Evolutionary conservation across 1,140 invertebrate genomes (phyloP).

Genomic region (Drosophila simulans): DNA sequence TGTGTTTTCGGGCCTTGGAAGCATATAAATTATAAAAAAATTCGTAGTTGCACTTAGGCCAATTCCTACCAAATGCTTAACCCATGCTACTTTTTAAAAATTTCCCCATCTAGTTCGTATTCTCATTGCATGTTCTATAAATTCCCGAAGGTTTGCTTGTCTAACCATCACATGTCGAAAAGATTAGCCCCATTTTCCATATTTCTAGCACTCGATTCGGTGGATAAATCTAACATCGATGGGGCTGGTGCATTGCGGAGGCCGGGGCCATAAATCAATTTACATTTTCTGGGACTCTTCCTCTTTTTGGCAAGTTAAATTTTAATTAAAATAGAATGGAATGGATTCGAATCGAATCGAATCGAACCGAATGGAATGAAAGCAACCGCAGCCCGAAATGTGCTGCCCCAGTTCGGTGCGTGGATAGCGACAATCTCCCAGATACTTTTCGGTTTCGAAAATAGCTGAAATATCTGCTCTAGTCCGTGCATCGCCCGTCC

Average conservation of each 20-base stretch:
- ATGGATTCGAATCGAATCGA: slow-evolving; percentile 23
- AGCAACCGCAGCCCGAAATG: slow-evolving; percentile 2
- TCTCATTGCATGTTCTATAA: neutral
- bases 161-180: slow-evolving; percentile 21
- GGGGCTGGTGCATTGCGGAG: slow-evolving; percentile 43
- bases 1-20: no score
- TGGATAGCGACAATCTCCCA: slow-evolving; percentile 58
- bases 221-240: slow-evolving; percentile 38
- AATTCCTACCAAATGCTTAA: neutral
- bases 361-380: neutral
- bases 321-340: slow-evolving; percentile 76
- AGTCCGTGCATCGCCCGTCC: slow-evolving; percentile 31
- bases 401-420: slow-evolving; percentile 26
- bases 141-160: neutral
- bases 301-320: slow-evolving; percentile 68
- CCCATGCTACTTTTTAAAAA: neutral
- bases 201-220: slow-evolving; percentile 52
- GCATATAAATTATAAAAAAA: neutral
- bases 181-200: slow-evolving; percentile 39
- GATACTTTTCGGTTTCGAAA: slow-evolving; percentile 57
- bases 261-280: slow-evolving; percentile 59
- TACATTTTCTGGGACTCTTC: slow-evolving; percentile 45
- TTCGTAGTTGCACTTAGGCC: no score
- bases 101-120: neutral
- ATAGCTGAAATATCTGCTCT: slow-evolving; percentile 64